Evolutionary conservation across 1,140 invertebrate species (phyloP), one percentile per base, ranked within the genome.

Genomic region (Sarcophaga peregrina): DNA sequence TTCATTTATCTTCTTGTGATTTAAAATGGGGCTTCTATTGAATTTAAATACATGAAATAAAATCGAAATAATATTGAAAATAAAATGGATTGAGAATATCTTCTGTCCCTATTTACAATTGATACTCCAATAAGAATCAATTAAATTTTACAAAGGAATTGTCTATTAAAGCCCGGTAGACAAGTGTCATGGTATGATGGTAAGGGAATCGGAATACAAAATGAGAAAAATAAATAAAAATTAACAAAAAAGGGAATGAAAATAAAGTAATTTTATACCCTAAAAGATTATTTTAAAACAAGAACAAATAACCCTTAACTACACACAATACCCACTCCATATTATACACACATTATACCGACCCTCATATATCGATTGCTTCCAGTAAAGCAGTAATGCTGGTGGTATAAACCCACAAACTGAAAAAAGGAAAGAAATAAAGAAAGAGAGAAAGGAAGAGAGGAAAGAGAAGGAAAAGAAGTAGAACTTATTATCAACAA

Each of bases 211-310:
- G 4, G 25, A 37, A 37, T 37, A 37, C 25, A 37, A 37, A 37
- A 37, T 1, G 15, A 58, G 3, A 58, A 13, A 68, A 68, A 20
- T 68, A 20, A 20, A 68, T 68, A 58, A 13, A n/a, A 58, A n/a
- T 15, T n/a, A n/a, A n/a, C n/a, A n/a, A 58, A 20, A n/a, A 2
- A n/a, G 62, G 17, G 62, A 68, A 68, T 68, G 62, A 20, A 68
- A 68, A 68, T 68, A 68, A 68, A 68, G 62, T 68, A 68, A 68
- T 68, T 68, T 68, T 68, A 68, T 68, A 68, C 62, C 62, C 62
- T 17, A 9, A 68, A n/a, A 68, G 62, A 68, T 17, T 37, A 20
- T 25, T n/a, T n/a, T 20, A 8, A 25, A 9, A 68, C n/a, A 17
- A 62, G 8, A 62, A n/a, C 58, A 68, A 68, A 68, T 20, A 68